Conservation (phyloP, 2,888 invertebrate genomes). For the Beris morrisii region DNA sequence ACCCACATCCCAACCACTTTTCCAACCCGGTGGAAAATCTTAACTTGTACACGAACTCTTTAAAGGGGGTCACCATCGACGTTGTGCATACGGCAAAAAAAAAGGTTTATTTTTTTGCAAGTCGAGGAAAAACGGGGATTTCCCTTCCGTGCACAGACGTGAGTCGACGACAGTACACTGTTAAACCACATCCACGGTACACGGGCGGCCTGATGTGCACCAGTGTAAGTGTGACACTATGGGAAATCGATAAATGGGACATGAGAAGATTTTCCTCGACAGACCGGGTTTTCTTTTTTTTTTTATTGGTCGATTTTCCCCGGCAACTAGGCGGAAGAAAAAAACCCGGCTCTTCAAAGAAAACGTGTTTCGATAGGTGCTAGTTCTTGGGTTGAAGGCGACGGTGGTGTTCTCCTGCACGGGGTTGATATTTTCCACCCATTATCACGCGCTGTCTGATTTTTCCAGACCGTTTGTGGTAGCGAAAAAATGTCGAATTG, state of each 20-base stretch:
- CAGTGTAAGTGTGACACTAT: constrained; percentile 33
- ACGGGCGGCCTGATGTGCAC: constrained; percentile 8
- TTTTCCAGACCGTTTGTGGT: too few relatives aligned
- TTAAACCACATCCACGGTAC: constrained; percentile 16
- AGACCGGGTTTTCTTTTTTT: too few relatives aligned
- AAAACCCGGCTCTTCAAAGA: too few relatives aligned
- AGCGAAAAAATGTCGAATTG: too few relatives aligned
- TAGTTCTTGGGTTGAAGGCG: too few relatives aligned
- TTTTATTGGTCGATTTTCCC: too few relatives aligned
- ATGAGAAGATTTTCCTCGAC: constrained; percentile 30
- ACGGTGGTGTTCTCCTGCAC: too few relatives aligned
- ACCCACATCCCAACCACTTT: too few relatives aligned
- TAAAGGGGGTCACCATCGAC: constrained; percentile 23
- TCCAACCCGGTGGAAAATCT: constrained; percentile 9
- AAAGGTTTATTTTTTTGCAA: background rate
- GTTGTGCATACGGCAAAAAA: constrained; percentile 1
- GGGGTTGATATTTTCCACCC: too few relatives aligned
- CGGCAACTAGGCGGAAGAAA: too few relatives aligned
- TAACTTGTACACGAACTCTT: constrained; percentile 29
- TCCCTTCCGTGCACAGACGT: constrained; percentile 13
- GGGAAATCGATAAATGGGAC: constrained; percentile 39
- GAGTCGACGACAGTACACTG: constrained; percentile 6
- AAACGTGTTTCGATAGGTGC: too few relatives aligned
- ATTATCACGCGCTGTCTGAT: too few relatives aligned
- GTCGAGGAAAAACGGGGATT: constrained; percentile 8